Evolutionary conservation across 2,797 vertebrate genomes (phyloP), one percentile per base, ranked within the genome.

Genomic region (Manis crassicaudata): DNA sequence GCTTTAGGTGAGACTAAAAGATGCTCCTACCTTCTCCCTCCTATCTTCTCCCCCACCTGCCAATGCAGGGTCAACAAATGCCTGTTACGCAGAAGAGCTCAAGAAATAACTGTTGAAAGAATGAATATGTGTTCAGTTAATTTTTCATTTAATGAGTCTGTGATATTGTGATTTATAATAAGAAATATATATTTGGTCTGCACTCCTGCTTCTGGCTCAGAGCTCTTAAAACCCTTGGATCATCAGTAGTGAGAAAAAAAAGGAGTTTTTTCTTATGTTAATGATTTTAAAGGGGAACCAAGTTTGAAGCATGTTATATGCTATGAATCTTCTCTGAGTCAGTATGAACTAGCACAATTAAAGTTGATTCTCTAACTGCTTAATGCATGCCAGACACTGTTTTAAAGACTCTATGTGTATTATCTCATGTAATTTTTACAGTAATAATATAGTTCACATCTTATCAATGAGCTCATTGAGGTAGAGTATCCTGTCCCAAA

Each of bases 91-190:
- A 62, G n/a, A 52, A 6, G 7, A 70, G 3, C 56, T 84, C 20
- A n/a, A 60, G 7, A 58, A 50, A 37, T 37, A 50, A n/a, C 50
- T 77, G 35, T 23, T 70, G 20, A 70, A 88, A 62, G 1, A 80
- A 68, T 35, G 21, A 56, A 40, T 37, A n/a, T 13, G 21, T 13
- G 14, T 0, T 93, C 14, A 73, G 77, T 18, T 65, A 43, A 65
- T 72, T 73, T 82, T 88, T 63, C 83, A 40, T 37, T 79, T 76
- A 89, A 58, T 72, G 27, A 92, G 21, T 56, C 35, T 62, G 21
- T 27, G 37, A 32, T 52, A 76, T 32, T 65, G 73, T 29, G 17
- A 76, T 52, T 63, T 50, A 50, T 18, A 63, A 37, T 23, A 77
- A 76, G 20, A 65, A 60, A 65, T 63, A 35, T 10, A 29, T 21